phyloP scores from a whole-genome alignment of 2,797 vertebrate species.

The Lateolabrax maculatus region DNA sequence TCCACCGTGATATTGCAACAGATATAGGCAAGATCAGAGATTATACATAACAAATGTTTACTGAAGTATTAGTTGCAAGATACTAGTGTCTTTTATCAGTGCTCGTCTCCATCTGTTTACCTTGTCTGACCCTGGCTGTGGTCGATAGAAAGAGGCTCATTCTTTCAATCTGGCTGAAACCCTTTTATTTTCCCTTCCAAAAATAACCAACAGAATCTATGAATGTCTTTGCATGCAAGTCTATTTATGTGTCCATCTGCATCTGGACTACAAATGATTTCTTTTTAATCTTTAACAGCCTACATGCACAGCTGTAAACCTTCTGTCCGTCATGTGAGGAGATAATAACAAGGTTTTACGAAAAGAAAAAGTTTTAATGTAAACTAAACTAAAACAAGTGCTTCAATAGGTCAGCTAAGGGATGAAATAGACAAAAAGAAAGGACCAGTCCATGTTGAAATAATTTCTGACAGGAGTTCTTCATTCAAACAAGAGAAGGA shows the following conservation, averaged over 20 bases:
- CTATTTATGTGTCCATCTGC: not conserved
- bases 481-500: constrained; percentile 2
- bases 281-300: constrained; percentile 16
- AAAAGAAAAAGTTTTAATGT: not conserved
- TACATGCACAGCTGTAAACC: constrained; percentile 19
- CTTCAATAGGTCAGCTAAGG: not conserved
- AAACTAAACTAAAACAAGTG: not conserved
- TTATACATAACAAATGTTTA: constrained; percentile 13
- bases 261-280: constrained; percentile 40
- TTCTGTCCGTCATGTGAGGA: not conserved
- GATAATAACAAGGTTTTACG: not conserved
- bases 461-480: not conserved
- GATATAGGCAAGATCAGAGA: not conserved
- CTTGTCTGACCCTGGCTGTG: constrained; percentile 18
- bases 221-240: constrained; percentile 3
- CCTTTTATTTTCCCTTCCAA: constrained; percentile 13
- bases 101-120: constrained; percentile 13
- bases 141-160: not conserved
- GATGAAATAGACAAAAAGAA: constrained; percentile 15
- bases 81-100: not conserved
- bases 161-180: constrained; percentile 27
- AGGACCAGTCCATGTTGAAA: not conserved
- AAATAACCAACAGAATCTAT: constrained; percentile 14
- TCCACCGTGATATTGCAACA: not conserved
- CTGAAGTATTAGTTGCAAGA: not conserved